Evolutionary conservation across 2,888 invertebrate genomes (phyloP), one percentile per base, ranked within the genome.

Genomic region (Sylvicola fuscatus): DNA sequence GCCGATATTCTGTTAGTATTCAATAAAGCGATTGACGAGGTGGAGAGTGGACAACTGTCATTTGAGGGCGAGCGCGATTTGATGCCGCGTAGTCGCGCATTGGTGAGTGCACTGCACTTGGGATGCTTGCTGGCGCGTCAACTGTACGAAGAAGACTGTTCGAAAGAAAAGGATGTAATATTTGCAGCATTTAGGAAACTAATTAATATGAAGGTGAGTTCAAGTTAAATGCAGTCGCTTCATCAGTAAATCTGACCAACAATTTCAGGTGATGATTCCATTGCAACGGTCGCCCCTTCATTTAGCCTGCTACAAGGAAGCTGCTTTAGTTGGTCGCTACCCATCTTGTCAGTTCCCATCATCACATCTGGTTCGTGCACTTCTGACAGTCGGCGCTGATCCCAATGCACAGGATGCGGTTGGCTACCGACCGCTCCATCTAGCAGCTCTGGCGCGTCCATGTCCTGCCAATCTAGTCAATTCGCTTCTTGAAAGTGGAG

Each of bases 381-480:
- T 90, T 49, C 61, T 87, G 41, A 70, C 74, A 43, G 82, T 83
- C 15, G 92, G 90, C 10, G 86, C 87, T 1, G 68, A 77, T 57
- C 75, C 81, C 1, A 77, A 77, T 56, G 75, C 76, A 1, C 58
- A 69, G 2, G 92, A 93, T 57, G 72, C 74, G 36, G 74, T 74
- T 38, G 84, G 83, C 14, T 87, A 89, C 60, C 87, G 87, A 14
- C 80, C 90, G 10, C 66, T 93, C 34, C 92, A 92, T 54, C 64
- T 89, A 40, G 77, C 79, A 1, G 83, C 82, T 41, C 70, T 76
- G 56, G 72, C 76, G 38, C 56, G 62, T 43, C 78, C 78, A 1
- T 78, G 77, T 47, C 73, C 78, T 0, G 62, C 71, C 3, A 70
- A 69, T 31, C 67, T 89, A 30, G 73, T 83, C 1, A 66, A 69